Conservation (phyloP, 2,113 vertebrate genomes). For the Casuarius casuarius region DNA sequence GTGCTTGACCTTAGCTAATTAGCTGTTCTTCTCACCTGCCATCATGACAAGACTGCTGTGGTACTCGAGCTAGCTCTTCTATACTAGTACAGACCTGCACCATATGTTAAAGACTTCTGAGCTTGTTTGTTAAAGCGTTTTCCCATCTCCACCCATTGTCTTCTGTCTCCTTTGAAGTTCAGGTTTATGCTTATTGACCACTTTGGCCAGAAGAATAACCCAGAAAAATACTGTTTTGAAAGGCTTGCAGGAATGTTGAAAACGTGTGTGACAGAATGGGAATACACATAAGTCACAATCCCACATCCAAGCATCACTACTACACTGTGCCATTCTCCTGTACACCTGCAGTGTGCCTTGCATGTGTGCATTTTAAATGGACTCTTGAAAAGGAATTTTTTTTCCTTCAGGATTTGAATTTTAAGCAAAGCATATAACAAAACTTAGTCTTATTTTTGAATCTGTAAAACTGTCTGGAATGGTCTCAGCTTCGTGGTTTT, state of each 20-base stretch:
- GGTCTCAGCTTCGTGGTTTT: conserved; percentile 7
- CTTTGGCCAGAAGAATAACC: not conserved
- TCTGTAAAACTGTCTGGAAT: conserved; percentile 21
- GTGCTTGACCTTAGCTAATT: not conserved
- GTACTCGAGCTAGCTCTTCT: not conserved
- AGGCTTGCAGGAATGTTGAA: not conserved
- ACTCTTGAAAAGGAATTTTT: not conserved
- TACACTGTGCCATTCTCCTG: rapidly evolving
- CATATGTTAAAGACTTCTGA: not conserved
- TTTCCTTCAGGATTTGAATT: not conserved
- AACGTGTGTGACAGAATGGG: not conserved
- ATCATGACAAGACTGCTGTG: not conserved
- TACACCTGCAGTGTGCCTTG: not conserved
- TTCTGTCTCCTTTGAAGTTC: not conserved
- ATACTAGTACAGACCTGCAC: too few relatives aligned
- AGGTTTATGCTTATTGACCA: not conserved
- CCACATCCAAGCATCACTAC: not conserved
- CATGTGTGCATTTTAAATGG: not conserved
- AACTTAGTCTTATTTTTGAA: not conserved
- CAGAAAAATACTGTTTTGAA: not conserved
- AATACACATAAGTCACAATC: not conserved
- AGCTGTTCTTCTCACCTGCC: too few relatives aligned
- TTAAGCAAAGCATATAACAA: not conserved
- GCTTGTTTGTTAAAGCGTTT: not conserved
- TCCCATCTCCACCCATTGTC: not conserved